Conservation (phyloP, 2,888 invertebrate genomes). For the Caenorhabditis sp. region DNA sequence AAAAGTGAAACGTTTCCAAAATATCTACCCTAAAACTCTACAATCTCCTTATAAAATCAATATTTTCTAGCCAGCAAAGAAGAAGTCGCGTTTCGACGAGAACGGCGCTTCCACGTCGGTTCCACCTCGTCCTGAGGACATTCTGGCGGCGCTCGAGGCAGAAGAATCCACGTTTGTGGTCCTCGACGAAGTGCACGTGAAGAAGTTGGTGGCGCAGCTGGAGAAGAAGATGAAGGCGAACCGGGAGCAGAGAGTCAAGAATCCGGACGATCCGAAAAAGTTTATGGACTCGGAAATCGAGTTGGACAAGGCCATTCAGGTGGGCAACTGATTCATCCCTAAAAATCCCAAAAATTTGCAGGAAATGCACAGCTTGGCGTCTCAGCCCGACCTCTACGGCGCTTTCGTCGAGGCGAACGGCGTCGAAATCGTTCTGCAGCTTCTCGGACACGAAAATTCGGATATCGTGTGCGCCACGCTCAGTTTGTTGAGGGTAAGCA, state of each 20-base stretch:
- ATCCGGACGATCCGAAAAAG: slow-evolving; percentile 84
- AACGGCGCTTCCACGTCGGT: slow-evolving; percentile 21
- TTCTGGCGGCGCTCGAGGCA: slow-evolving; percentile 72
- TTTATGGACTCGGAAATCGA: slow-evolving; percentile 98
- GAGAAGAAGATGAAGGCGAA: slow-evolving; percentile 94
- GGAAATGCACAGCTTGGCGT: slow-evolving; percentile 93
- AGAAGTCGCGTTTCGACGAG: slow-evolving; percentile 63
- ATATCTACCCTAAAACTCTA: background rate
- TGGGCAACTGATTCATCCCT: slow-evolving; percentile 4
- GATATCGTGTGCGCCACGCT: slow-evolving; percentile 90
- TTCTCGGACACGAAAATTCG: slow-evolving; percentile 95
- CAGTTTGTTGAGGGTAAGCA: slow-evolving; percentile 81
- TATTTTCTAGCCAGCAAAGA: slow-evolving; percentile 64
- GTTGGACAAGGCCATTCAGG: slow-evolving; percentile 87
- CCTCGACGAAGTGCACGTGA: slow-evolving; percentile 72
- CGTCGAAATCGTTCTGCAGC: slow-evolving; percentile 90
- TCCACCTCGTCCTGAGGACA: slow-evolving; percentile 58
- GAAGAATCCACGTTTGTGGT: slow-evolving; percentile 56
- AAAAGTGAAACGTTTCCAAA: background rate
- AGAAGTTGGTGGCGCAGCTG: slow-evolving; percentile 68
- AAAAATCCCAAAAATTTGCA: slow-evolving; percentile 78
- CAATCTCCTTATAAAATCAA: background rate
- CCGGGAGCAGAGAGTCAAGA: slow-evolving; percentile 98
- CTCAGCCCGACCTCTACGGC: slow-evolving; percentile 94
- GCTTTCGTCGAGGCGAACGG: slow-evolving; percentile 89